Evolutionary conservation across 2,888 invertebrate species (phyloP).

Genomic region (Limnephilus marmoratus): DNA sequence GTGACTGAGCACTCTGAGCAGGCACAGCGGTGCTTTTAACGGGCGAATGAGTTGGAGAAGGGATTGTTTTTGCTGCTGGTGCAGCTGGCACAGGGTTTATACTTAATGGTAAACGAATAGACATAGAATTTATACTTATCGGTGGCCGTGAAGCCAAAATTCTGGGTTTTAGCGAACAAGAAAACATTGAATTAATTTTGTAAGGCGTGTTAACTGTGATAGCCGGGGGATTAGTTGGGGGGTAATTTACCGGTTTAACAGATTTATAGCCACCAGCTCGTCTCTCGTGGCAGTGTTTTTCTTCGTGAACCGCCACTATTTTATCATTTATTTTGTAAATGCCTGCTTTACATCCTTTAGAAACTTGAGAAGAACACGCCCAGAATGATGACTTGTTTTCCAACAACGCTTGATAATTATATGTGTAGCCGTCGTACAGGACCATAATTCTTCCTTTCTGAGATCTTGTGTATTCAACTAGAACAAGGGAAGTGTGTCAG

Average conservation of each 20-base stretch:
- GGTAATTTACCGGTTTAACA: neutral
- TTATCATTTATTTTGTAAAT: slow-evolving; percentile 70
- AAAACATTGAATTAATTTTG: neutral
- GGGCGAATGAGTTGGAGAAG: neutral
- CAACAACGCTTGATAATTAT: slow-evolving; percentile 54
- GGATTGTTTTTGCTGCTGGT: neutral
- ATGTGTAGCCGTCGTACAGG: slow-evolving; percentile 14
- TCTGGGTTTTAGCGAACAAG: neutral
- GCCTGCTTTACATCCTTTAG: slow-evolving; percentile 70
- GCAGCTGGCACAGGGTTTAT: neutral
- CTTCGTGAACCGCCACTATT: slow-evolving; percentile 64
- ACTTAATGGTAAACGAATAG: neutral
- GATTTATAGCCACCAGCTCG: neutral
- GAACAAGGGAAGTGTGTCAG: neutral
- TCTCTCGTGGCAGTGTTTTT: neutral
- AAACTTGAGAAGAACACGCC: slow-evolving; percentile 43
- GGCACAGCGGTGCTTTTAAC: neutral
- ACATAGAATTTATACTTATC: slow-evolving; percentile 2
- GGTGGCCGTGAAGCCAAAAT: neutral
- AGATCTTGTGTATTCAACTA: slow-evolving; percentile 32
- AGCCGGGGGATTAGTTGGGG: neutral
- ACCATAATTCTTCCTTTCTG: slow-evolving; percentile 12
- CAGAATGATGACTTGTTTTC: slow-evolving; percentile 68
- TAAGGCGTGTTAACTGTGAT: neutral
- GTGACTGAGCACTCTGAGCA: neutral